These are phyloP conservation scores for Phalloptychus januarius DNA, from an alignment of 2,797 vertebrate genomes.

Conservation along the genomic window DNA sequence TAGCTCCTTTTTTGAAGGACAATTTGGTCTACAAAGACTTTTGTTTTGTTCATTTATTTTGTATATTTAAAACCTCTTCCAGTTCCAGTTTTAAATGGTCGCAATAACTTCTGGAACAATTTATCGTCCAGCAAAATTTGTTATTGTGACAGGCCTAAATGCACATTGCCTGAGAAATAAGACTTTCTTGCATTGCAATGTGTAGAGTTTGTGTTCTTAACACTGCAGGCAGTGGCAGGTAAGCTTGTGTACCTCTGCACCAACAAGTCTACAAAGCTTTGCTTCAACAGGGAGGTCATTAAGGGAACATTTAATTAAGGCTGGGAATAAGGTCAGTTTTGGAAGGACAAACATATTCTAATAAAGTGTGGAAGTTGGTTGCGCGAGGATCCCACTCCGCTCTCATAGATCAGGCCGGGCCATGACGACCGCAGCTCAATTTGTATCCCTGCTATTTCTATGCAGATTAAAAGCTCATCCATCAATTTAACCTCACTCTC, in stretches of 20 bases:
- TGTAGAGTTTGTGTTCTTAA: neutral
- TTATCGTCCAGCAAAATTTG: too few species aligned
- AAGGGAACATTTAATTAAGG: conserved; percentile 83
- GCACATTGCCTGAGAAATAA: neutral
- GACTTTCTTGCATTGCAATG: neutral
- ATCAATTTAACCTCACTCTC: conserved; percentile 67
- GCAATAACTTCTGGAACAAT: too few species aligned
- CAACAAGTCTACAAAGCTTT: conserved; percentile 69
- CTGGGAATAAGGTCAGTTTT: conserved; percentile 79
- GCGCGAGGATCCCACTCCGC: conserved; percentile 52
- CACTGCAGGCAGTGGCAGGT: conserved; percentile 11
- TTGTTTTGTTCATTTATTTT: too few species aligned
- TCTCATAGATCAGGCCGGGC: conserved; percentile 67
- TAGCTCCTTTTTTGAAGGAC: too few species aligned
- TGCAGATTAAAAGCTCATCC: conserved; percentile 79
- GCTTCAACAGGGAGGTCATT: conserved; percentile 78
- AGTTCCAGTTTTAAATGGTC: too few species aligned
- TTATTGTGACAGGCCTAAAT: neutral
- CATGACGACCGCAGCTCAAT: conserved; percentile 67
- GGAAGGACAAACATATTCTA: conserved; percentile 84
- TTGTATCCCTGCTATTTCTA: conserved; percentile 70
- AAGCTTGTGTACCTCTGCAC: conserved; percentile 18
- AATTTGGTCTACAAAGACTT: too few species aligned
- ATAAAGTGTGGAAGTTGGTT: conserved; percentile 71
- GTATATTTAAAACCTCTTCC: too few species aligned